Conservation (phyloP, 2,113 vertebrate species). For the Dissostichus mawsoni region DNA sequence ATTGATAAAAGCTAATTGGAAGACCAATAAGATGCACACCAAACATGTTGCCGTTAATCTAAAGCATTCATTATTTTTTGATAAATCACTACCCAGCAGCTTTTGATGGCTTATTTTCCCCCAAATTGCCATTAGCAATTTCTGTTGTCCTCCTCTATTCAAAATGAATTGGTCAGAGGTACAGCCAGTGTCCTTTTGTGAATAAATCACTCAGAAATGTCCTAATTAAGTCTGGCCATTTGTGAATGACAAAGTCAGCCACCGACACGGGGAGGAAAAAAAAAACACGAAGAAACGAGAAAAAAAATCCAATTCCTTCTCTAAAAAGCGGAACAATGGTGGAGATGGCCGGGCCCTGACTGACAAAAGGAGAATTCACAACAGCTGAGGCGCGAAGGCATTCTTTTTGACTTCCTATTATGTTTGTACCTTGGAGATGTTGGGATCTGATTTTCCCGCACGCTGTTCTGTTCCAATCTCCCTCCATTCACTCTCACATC, state of each 20-base stretch:
- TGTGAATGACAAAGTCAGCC: constrained; percentile 53
- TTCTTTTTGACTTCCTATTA: constrained; percentile 82
- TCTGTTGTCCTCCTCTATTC: constrained; percentile 61
- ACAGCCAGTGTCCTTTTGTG: constrained; percentile 70
- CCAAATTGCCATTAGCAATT: constrained; percentile 55
- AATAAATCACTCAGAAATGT: constrained; percentile 77
- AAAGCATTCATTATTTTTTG: constrained; percentile 35
- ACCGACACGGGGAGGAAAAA: constrained; percentile 34
- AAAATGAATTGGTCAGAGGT: constrained; percentile 71
- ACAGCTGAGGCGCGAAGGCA: constrained; percentile 75
- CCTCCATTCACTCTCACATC: constrained; percentile 69
- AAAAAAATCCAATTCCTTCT: constrained; percentile 78
- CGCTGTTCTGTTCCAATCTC: constrained; percentile 67
- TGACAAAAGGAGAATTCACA: constrained; percentile 80
- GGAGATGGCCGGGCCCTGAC: constrained; percentile 58
- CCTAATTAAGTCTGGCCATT: constrained; percentile 77
- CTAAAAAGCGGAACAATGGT: constrained; percentile 78
- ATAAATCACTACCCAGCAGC: constrained; percentile 37
- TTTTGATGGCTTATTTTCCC: constrained; percentile 63
- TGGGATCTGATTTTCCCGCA: constrained; percentile 74
- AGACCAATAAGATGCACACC: constrained; percentile 41
- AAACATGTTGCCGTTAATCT: constrained; percentile 47
- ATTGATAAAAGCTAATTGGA: constrained; percentile 20
- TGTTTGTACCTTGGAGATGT: constrained; percentile 79
- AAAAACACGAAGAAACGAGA: not conserved